These are phyloP conservation scores for Otis tarda DNA, from an alignment of 2,113 vertebrate species.

Conservation along the genomic window DNA sequence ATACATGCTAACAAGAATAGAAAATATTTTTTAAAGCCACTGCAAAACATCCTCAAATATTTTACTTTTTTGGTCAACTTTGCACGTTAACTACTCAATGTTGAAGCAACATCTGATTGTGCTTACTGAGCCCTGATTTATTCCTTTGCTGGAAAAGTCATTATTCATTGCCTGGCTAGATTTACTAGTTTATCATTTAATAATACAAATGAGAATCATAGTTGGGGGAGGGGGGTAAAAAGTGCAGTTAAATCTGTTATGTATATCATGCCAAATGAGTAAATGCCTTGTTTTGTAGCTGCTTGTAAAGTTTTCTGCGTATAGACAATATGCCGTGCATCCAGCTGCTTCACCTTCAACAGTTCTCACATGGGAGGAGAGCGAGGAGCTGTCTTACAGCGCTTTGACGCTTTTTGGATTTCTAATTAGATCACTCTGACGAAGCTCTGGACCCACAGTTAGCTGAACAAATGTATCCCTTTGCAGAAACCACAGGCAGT, in stretches of 20 bases:
- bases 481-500: neutral
- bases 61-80: neutral
- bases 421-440: constrained; percentile 23
- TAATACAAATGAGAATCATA: neutral
- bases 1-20: neutral
- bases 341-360: neutral
- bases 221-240: neutral
- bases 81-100: neutral
- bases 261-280: neutral
- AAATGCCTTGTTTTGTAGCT: neutral
- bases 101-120: neutral
- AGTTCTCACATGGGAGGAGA: neutral
- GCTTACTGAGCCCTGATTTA: neutral
- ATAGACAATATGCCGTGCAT: neutral
- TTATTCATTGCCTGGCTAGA: constrained; percentile 18
- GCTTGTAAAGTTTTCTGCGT: neutral
- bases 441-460: constrained; percentile 29
- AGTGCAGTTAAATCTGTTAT: neutral
- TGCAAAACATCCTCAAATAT: neutral
- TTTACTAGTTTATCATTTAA: constrained; percentile 27
- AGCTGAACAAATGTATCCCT: constrained; percentile 47
- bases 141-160: constrained; percentile 3
- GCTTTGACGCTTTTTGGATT: constrained; percentile 25
- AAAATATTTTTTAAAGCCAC: neutral
- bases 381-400: neutral